Percentiles rank a stretch among this genome's conserved stretches.
Evolutionary conservation across 2,113 vertebrate species (phyloP).

Genomic region (Anthoscopus minutus): DNA sequence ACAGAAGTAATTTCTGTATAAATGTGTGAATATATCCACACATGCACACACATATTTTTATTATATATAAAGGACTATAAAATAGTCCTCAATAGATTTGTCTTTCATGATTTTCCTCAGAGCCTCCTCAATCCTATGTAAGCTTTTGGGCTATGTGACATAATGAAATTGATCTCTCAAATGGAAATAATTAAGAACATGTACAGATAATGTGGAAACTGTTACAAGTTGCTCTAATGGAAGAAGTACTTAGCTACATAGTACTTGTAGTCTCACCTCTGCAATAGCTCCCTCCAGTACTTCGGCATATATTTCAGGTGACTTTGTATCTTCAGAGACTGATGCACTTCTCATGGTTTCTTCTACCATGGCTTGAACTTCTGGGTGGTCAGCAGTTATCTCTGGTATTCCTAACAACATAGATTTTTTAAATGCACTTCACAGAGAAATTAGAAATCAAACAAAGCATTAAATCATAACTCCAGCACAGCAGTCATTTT

Average conservation of each 20-base stretch:
- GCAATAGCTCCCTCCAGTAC: constrained; percentile 67
- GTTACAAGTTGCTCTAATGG: not conserved
- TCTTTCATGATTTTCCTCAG: not conserved
- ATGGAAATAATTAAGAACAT: not conserved
- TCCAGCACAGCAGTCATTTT: not conserved
- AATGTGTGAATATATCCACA: not conserved
- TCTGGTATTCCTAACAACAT: not conserved
- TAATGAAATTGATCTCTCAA: not conserved
- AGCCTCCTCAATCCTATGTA: not conserved
- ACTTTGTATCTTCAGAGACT: constrained; percentile 18
- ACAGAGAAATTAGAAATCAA: not conserved
- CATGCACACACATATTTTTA: not conserved
- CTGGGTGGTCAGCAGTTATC: constrained; percentile 79
- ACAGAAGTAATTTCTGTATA: not conserved
- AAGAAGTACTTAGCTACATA: not conserved
- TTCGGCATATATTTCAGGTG: constrained; percentile 63
- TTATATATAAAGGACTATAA: not conserved
- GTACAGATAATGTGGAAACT: not conserved
- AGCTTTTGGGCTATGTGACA: not conserved
- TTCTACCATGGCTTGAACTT: constrained; percentile 71
- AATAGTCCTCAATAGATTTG: not conserved
- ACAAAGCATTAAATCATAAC: not conserved
- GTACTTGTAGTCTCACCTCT: constrained; percentile 68
- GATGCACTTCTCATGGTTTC: constrained; percentile 63
- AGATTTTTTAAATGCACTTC: not conserved